Percentiles rank a stretch among this genome's conserved stretches.
These are phyloP conservation scores for Eulemur macaco DNA, from an alignment of 2,113 vertebrate species.

Conservation along the genomic window DNA sequence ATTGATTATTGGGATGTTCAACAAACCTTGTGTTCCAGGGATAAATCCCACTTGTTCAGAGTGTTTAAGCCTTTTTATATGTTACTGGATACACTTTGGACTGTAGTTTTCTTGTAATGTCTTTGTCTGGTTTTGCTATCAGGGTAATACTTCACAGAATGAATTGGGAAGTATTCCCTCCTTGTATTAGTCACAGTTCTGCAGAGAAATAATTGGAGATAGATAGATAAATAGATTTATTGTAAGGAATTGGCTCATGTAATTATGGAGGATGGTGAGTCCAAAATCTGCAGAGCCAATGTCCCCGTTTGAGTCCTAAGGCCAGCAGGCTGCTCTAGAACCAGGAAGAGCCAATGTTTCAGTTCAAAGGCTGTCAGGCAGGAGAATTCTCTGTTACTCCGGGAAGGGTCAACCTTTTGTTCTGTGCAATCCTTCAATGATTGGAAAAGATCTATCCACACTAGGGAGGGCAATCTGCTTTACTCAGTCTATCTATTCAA, in stretches of 20 bases:
- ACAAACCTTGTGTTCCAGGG: background rate
- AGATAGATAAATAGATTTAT: background rate
- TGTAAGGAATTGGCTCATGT: background rate
- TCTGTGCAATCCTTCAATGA: background rate
- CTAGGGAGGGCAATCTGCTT: background rate
- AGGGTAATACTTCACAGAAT: background rate
- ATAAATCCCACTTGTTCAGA: background rate
- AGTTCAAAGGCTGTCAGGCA: background rate
- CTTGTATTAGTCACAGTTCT: background rate
- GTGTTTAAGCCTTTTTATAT: background rate
- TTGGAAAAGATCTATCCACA: background rate
- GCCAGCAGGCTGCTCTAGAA: background rate
- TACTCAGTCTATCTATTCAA: background rate
- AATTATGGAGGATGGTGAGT: background rate
- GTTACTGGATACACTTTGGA: background rate
- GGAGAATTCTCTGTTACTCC: background rate
- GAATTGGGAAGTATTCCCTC: background rate
- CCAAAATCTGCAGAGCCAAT: background rate
- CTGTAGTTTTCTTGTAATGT: background rate
- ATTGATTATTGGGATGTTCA: background rate
- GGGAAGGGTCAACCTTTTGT: background rate
- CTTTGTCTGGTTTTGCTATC: background rate
- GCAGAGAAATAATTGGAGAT: background rate
- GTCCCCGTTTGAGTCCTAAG: background rate
- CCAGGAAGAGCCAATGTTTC: background rate